Base-by-base conservation (phyloP, 2,113 vertebrate species). In the Tricholaema leucomelas region DNA sequence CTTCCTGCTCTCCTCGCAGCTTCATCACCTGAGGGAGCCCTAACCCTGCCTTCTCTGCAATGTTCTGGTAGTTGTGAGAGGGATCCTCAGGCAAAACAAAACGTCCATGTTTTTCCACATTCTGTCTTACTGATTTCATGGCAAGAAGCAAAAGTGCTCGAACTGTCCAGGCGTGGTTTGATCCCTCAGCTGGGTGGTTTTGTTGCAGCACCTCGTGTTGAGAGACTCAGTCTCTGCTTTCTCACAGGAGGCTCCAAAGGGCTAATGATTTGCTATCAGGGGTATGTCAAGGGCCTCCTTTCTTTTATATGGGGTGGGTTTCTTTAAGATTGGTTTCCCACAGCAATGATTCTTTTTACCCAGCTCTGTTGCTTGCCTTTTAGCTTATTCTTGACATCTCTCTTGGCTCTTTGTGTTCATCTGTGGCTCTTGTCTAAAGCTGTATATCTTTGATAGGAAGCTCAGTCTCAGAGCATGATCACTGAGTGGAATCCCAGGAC, bases 291-390 rank as follows among this genome's bases (percentile, higher is more conserved):
- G 19, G 55, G 17, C 24, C 27, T 46, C 24, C 19, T 6, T 84
- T 78, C 31, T 73, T 88, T 66, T 76, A 28, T 31, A 13, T 80
- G 25, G 21, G 4, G 6, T 31, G 30, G 21, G 6, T 67, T 90
- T 87, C 60, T 56, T 82, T 70, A 79, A 60, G 38, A 44, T 82
- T 85, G 65, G 18, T 73, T 92, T 92, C 76, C 79, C 90, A 72
- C 11, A 79, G 38, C 14, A 79, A 6, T 40, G 2, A 33, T 76
- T 76, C 44, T 35, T 85, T 63, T 67, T 33, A n/a, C 44, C 20
- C 42, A 58, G 30, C 12, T 8, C 5, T 4, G 81, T 88, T 60
- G 85, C 58, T 67, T 75, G 38, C n/a, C 78, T 81, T 93, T 78
- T 66, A 81, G 24, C 23, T 81, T 67, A n/a, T 56, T 81, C 6